These are phyloP conservation scores for Phasia obesa DNA, from an alignment of 2,888 invertebrate genomes.

Conservation along the genomic window DNA sequence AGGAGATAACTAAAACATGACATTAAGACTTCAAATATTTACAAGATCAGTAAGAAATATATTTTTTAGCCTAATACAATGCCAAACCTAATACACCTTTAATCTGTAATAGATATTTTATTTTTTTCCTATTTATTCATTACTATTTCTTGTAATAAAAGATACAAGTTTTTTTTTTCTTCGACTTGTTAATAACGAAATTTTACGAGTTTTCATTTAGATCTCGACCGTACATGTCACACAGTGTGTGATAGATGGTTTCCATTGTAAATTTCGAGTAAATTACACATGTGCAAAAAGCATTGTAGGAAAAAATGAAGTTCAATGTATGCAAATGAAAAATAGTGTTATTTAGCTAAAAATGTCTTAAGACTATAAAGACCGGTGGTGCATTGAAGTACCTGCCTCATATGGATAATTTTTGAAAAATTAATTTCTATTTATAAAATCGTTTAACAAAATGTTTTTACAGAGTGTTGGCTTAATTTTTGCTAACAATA, in stretches of 20 bases:
- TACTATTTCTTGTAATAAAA: neutral
- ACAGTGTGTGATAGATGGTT: constrained; percentile 75
- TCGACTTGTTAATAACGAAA: constrained; percentile 22
- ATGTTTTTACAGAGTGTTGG: too few species aligned
- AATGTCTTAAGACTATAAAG: constrained; percentile 28
- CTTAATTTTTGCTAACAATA: too few species aligned
- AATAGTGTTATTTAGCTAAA: constrained; percentile 1
- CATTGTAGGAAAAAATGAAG: constrained; percentile 39
- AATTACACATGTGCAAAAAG: constrained; percentile 74
- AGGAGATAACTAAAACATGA: too few species aligned
- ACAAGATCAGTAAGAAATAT: too few species aligned
- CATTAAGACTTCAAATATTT: too few species aligned
- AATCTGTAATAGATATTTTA: too few species aligned
- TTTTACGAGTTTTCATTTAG: constrained; percentile 33
- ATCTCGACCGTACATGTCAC: constrained; percentile 46
- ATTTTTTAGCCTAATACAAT: too few species aligned
- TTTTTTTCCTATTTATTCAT: neutral
- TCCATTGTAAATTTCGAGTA: constrained; percentile 79
- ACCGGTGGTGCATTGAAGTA: neutral
- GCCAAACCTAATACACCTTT: neutral
- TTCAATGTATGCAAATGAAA: constrained; percentile 56
- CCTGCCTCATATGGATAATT: neutral
- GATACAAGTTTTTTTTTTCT: neutral
- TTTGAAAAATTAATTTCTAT: neutral
- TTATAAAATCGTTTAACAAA: neutral